Evolutionary conservation across 2,113 vertebrate genomes (phyloP).

Genomic region (Dicerorhinus sumatrensis): DNA sequence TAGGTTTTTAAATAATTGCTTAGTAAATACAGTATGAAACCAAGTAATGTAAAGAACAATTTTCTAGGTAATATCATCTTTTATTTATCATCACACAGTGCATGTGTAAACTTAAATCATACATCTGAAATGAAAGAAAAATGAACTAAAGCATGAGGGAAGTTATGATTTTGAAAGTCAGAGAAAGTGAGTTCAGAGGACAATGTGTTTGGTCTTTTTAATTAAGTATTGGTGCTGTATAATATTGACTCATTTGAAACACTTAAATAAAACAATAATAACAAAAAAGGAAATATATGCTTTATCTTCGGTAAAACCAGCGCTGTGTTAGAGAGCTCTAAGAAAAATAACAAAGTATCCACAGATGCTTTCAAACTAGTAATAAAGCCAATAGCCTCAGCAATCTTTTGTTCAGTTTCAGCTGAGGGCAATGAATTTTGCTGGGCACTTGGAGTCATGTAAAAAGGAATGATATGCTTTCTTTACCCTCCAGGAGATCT

Average conservation of each 20-base stretch:
- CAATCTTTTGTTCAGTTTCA: not conserved
- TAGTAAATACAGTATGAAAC: not conserved
- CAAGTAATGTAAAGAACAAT: not conserved
- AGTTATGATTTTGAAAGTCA: not conserved
- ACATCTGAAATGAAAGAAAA: not conserved
- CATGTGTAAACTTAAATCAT: not conserved
- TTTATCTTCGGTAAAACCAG: not conserved
- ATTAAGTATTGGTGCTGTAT: not conserved
- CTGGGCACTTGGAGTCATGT: not conserved
- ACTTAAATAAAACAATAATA: not conserved
- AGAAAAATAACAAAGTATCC: not conserved
- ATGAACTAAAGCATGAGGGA: not conserved
- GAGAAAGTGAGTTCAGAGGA: not conserved
- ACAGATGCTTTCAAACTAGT: not conserved
- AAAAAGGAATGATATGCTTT: not conserved
- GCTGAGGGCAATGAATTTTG: not conserved
- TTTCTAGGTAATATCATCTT: not conserved
- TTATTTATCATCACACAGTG: not conserved
- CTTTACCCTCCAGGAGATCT: not conserved
- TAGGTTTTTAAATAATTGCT: not conserved
- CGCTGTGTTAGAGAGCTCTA: not conserved
- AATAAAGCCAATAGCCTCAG: not conserved
- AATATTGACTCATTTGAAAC: not conserved
- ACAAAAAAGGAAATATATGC: not conserved
- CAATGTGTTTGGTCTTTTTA: not conserved